These are phyloP conservation scores for Pseudomyrmex pallidus DNA, from an alignment of 1,140 invertebrate genomes.

Conservation along the genomic window DNA sequence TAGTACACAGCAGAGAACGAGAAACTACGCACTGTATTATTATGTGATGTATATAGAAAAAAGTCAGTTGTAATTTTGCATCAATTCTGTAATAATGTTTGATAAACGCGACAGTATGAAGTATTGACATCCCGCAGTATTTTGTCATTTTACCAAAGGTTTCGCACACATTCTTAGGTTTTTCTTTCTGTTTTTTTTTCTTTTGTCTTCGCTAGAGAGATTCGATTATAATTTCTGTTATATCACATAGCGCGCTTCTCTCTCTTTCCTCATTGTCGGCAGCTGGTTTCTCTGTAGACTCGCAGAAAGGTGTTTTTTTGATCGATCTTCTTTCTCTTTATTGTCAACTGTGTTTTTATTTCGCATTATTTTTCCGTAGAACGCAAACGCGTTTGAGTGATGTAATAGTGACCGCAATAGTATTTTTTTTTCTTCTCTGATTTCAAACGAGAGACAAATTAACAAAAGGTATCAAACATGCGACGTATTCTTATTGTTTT, in stretches of 20 bases:
- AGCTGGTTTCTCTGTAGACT: background rate
- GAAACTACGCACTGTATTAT: conserved; percentile 60
- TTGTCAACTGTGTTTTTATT: conserved; percentile 28
- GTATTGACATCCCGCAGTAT: conserved; percentile 63
- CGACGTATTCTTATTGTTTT: too few relatives aligned
- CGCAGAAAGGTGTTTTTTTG: background rate
- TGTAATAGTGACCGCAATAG: background rate
- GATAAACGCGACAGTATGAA: conserved; percentile 65
- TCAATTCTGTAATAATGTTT: conserved; percentile 62
- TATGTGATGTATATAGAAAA: conserved; percentile 68
- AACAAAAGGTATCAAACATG: too few relatives aligned
- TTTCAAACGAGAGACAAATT: too few relatives aligned
- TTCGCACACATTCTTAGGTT: conserved; percentile 62
- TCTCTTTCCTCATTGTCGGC: background rate
- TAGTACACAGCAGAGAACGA: conserved; percentile 59
- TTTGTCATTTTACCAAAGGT: conserved; percentile 69
- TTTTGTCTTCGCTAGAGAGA: background rate
- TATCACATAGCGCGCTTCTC: too few relatives aligned
- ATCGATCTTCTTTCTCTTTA: background rate
- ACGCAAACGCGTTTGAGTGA: background rate
- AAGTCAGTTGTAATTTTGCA: conserved; percentile 65
- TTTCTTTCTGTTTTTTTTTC: conserved; percentile 11
- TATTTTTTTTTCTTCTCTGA: too few relatives aligned
- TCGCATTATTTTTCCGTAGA: background rate
- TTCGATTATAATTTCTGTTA: conserved; percentile 13